These are phyloP conservation scores for Hesperophylax magnus DNA, from an alignment of 1,140 invertebrate genomes.

Conservation along the genomic window DNA sequence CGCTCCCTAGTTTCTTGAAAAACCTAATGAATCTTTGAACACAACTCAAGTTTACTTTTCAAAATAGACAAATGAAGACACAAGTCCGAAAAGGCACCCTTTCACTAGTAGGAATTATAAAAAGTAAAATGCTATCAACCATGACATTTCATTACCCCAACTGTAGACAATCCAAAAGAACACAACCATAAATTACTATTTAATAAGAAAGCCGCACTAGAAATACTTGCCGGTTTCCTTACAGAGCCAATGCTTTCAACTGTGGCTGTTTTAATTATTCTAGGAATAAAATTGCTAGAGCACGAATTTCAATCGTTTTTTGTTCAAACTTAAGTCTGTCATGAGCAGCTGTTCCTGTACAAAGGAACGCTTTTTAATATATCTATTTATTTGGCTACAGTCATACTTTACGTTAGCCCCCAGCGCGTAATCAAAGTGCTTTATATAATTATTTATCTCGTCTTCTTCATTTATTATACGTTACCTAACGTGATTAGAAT, in stretches of 20 bases:
- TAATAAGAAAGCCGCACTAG: too few relatives aligned
- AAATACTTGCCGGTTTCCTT: background rate
- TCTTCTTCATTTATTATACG: conserved; percentile 21
- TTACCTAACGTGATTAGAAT: background rate
- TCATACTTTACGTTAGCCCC: background rate
- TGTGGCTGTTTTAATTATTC: conserved; percentile 21
- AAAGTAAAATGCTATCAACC: too few relatives aligned
- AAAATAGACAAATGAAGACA: too few relatives aligned
- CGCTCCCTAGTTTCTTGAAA: too few relatives aligned
- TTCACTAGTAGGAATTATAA: too few relatives aligned
- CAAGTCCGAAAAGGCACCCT: too few relatives aligned
- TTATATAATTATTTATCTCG: conserved; percentile 15
- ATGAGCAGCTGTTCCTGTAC: conserved; percentile 13
- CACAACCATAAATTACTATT: too few relatives aligned
- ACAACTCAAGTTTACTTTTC: too few relatives aligned
- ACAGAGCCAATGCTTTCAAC: background rate
- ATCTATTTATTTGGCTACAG: conserved; percentile 34
- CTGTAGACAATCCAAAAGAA: too few relatives aligned
- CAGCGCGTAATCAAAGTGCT: conserved; percentile 19
- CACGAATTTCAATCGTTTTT: conserved; percentile 30
- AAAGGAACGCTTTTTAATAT: conserved; percentile 33
- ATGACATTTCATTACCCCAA: too few relatives aligned
- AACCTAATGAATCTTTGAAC: too few relatives aligned
- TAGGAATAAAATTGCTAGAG: conserved; percentile 4
- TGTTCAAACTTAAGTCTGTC: conserved; percentile 33